These are phyloP conservation scores for Eolophus roseicapilla DNA, from an alignment of 2,113 vertebrate genomes.

Conservation along the genomic window DNA sequence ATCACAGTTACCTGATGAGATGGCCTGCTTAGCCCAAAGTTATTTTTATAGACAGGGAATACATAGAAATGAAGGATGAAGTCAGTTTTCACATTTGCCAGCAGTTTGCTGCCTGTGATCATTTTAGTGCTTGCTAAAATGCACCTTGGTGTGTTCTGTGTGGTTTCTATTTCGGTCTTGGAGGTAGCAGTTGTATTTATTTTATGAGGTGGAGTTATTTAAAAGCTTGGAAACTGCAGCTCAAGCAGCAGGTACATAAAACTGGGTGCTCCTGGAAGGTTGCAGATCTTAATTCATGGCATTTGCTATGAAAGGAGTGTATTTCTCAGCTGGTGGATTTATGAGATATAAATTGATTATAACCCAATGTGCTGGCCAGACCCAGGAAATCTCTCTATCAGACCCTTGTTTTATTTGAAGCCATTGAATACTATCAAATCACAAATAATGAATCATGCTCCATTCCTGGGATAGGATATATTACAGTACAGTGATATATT, in stretches of 20 bases:
- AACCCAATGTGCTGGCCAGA: neutral
- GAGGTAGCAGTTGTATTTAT: neutral
- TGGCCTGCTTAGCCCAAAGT: neutral
- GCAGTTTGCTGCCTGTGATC: neutral
- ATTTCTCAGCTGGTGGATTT: neutral
- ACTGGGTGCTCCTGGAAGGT: neutral
- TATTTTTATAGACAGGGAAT: neutral
- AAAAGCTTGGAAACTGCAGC: neutral
- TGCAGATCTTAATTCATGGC: neutral
- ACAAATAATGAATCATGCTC: neutral
- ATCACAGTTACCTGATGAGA: neutral
- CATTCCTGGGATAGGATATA: neutral
- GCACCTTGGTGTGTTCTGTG: neutral
- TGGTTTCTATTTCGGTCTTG: neutral
- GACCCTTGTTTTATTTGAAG: neutral
- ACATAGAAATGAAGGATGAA: neutral
- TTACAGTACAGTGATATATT: neutral
- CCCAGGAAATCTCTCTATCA: neutral
- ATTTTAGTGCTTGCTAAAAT: neutral
- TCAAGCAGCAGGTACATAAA: neutral
- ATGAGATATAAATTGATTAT: neutral
- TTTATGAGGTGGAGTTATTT: neutral
- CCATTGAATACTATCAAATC: neutral
- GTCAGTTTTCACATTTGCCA: neutral
- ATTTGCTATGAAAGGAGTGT: neutral